Evolutionary conservation across 2,797 vertebrate species (phyloP).

Genomic region (Bradypus variegatus): DNA sequence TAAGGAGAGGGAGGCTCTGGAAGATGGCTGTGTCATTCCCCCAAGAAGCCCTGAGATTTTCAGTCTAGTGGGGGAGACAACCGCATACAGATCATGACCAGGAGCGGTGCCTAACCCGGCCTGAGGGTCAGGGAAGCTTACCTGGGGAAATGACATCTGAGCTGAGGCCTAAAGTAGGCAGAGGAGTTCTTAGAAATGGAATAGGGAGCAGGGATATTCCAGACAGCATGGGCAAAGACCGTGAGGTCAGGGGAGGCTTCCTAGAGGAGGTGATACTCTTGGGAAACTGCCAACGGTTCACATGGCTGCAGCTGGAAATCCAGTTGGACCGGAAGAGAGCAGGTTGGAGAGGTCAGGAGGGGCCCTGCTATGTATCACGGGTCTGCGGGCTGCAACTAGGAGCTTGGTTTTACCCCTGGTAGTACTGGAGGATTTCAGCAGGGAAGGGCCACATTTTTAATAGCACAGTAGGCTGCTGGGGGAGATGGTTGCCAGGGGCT

Average conservation of each 20-base stretch:
- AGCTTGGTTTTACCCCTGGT: neutral
- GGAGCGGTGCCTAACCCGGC: neutral
- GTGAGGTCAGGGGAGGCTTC: neutral
- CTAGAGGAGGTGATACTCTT: neutral
- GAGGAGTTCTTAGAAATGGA: neutral
- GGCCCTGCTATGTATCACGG: neutral
- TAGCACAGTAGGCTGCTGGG: neutral
- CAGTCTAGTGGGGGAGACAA: neutral
- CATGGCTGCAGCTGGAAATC: neutral
- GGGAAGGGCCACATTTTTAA: neutral
- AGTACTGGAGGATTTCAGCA: neutral
- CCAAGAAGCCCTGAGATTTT: neutral
- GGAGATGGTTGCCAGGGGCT: neutral
- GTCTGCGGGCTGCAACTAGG: neutral
- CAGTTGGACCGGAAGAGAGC: neutral
- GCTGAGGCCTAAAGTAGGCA: neutral
- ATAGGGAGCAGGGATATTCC: neutral
- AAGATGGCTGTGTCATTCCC: neutral
- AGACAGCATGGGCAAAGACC: neutral
- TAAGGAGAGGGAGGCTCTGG: neutral
- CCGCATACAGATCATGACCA: neutral
- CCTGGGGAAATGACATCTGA: neutral
- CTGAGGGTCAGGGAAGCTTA: neutral
- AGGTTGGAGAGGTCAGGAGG: neutral
- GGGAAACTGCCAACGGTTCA: neutral